Conservation (phyloP, 1,140 invertebrate genomes). For the Psix sp. region DNA sequence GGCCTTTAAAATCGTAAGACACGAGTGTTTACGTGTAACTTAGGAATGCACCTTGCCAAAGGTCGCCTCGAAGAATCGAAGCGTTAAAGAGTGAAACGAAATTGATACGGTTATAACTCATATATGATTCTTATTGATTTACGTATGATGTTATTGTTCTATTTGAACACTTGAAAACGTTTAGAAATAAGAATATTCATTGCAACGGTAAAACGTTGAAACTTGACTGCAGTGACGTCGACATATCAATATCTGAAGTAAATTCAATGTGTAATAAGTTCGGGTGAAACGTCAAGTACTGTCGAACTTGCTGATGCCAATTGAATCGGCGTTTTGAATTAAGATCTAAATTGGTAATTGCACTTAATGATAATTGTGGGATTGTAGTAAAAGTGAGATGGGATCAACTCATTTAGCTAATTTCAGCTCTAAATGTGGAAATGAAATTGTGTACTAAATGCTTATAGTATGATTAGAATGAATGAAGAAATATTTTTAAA, state of each 20-base stretch:
- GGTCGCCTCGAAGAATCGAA: constrained; percentile 2
- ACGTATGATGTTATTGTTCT: constrained; percentile 2
- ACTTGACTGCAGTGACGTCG: constrained; percentile 15
- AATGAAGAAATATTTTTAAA: too few relatives aligned
- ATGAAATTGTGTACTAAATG: too few relatives aligned
- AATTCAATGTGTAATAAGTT: constrained; percentile 29
- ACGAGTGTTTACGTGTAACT: constrained; percentile 23
- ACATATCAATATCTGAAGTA: constrained; percentile 38
- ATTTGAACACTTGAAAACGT: background rate
- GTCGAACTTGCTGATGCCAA: background rate
- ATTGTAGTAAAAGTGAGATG: too few relatives aligned
- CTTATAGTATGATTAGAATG: too few relatives aligned
- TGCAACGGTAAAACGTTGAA: constrained; percentile 9
- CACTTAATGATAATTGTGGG: too few relatives aligned
- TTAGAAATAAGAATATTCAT: background rate
- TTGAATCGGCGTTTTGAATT: constrained; percentile 16
- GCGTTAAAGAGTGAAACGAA: constrained; percentile 13
- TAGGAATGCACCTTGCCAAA: constrained; percentile 6
- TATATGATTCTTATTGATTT: constrained; percentile 27
- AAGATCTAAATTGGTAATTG: too few relatives aligned
- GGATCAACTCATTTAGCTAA: too few relatives aligned
- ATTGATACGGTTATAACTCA: constrained; percentile 16
- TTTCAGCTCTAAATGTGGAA: too few relatives aligned
- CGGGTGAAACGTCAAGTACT: constrained; percentile 25
- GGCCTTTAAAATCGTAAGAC: background rate